Percentiles rank a stretch among this genome's conserved stretches.
Conservation (phyloP, 2,888 invertebrate species). For the Drosophila incognita region DNA sequence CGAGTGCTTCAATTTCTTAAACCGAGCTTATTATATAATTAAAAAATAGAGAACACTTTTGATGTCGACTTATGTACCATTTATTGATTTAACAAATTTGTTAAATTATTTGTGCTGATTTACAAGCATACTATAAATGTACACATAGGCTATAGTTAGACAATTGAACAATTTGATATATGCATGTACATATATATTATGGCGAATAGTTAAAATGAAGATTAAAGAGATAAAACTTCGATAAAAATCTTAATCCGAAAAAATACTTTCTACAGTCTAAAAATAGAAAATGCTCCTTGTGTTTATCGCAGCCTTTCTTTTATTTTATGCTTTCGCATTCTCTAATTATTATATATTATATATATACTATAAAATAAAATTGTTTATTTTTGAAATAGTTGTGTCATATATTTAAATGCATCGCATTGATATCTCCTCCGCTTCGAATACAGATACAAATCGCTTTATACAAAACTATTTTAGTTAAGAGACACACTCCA, state of each 20-base stretch:
- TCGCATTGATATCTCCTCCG: too few species aligned
- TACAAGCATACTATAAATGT: neutral
- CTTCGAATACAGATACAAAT: too few species aligned
- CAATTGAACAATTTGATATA: neutral
- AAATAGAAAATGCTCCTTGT: neutral
- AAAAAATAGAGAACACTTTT: neutral
- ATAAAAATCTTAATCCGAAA: neutral
- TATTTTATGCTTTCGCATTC: neutral
- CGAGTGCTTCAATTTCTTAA: neutral
- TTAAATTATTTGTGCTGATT: neutral
- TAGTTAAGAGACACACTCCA: too few species aligned
- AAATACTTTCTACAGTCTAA: neutral
- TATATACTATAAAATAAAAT: neutral
- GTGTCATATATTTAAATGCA: too few species aligned
- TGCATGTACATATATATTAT: rapidly evolving
- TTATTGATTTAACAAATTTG: neutral
- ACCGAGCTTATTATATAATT: too few species aligned
- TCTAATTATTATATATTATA: neutral
- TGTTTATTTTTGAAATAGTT: neutral
- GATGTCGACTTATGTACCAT: too few species aligned
- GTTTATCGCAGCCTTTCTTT: neutral
- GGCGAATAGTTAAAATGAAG: neutral
- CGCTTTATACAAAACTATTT: neutral
- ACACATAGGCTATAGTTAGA: too few species aligned
- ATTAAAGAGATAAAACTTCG: neutral